Base-by-base conservation (phyloP, 2,113 vertebrate genomes). In the Leucopsar rothschildi region DNA sequence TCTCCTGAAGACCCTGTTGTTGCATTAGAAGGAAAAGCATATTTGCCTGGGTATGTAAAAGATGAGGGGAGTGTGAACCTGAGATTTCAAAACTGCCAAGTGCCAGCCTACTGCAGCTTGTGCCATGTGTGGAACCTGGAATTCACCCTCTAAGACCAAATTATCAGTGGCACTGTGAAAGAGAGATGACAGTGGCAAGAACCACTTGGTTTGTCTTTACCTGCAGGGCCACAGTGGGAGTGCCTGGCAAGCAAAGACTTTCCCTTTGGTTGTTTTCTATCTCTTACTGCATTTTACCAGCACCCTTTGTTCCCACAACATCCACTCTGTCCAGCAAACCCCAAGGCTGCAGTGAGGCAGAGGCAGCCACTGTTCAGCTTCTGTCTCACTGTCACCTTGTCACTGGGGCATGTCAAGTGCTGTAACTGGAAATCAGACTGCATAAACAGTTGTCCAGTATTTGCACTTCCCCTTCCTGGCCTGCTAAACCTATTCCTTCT, bases 41-140 rank as follows among this genome's bases (percentile, higher is more conserved):
- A 23, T 53, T 80, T 3, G 1, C 28, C 19, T 52, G 35, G 19
- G 2, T 52, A 23, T 6, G 0, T 49, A n/a, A 57, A 3, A 29
- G 11, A 2, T 39, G 56, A 55, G 18, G 6, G 6, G 8, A 8
- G 3, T 29, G 23, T 45, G 23, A 45, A 35, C 55, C 9, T 65
- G 28, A 50, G 45, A 69, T 65, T 80, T 83, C 71, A 70, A 27
- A 83, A 27, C 35, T 77, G 9, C 19, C 29, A 50, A 50, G 39
- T 59, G 20, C 19, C 40, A 91, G 2, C 24, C 29, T 15, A 75
- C 17, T 16, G 37, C 75, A 64, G 24, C 12, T 63, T 70, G 47
- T 39, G 27, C 22, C 29, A 15, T 5, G 10, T 22, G 31, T 53
- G 25, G 18, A 90, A 39, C 10, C 14, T 37, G 3, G 24, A 84